A percentile compares a stretch with the other conserved stretches of the same genome.
These are phyloP conservation scores for Gambusia affinis DNA, from an alignment of 2,113 vertebrate genomes.

Conservation along the genomic window DNA sequence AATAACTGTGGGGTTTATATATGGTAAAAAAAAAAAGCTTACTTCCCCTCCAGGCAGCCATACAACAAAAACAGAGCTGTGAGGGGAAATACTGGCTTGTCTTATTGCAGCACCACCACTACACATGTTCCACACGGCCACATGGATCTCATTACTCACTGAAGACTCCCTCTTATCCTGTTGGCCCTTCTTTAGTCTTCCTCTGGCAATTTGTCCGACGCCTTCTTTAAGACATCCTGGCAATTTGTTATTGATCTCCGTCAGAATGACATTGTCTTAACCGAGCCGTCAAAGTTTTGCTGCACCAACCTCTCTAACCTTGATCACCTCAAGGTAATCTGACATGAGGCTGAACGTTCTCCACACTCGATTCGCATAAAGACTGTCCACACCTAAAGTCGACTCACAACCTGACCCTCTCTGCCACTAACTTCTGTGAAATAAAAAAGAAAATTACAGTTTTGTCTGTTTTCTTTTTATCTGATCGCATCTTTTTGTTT, in stretches of 20 bases:
- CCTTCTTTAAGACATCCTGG: conserved; percentile 51
- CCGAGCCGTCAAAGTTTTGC: conserved; percentile 28
- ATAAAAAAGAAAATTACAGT: no score
- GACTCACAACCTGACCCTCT: conserved; percentile 1
- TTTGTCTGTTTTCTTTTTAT: conserved; percentile 17
- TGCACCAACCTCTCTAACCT: conserved; percentile 27
- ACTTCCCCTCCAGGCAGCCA: conserved; percentile 72
- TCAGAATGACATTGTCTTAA: conserved; percentile 34
- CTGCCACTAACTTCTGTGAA: neutral
- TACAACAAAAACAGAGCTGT: conserved; percentile 68
- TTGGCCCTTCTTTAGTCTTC: conserved; percentile 41
- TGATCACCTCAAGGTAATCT: neutral
- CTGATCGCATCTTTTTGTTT: conserved; percentile 30
- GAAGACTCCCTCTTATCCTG: conserved; percentile 15
- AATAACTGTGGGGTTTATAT: conserved; percentile 78
- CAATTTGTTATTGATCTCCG: conserved; percentile 57
- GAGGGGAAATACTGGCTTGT: conserved; percentile 66
- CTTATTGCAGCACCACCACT: conserved; percentile 67
- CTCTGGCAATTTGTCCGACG: conserved; percentile 60
- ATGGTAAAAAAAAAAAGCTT: conserved; percentile 60
- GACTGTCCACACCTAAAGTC: conserved; percentile 24
- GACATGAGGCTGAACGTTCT: conserved; percentile 3
- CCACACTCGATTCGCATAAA: conserved; percentile 28
- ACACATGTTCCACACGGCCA: conserved; percentile 71
- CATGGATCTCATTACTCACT: conserved; percentile 72